Evolutionary conservation across 2,113 vertebrate genomes (phyloP).

Genomic region (Laticauda colubrina): DNA sequence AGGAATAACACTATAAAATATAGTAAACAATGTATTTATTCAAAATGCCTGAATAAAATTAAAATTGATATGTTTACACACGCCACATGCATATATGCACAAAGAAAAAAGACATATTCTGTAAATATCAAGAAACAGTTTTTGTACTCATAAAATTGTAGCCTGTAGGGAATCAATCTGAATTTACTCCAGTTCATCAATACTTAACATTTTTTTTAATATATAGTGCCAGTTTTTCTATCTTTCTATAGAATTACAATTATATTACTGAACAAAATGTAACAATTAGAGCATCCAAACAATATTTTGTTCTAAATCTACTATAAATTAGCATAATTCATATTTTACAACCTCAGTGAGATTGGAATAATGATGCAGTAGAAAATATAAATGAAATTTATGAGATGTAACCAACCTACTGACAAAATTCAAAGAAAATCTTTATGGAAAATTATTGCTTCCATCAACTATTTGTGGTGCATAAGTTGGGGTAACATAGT

Average conservation of each 20-base stretch:
- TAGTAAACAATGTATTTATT: conserved; percentile 19
- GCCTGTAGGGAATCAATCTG: conserved; percentile 34
- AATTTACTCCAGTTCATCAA: conserved; percentile 43
- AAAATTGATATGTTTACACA: conserved; percentile 38
- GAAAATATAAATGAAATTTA: not conserved
- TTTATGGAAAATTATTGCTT: not conserved
- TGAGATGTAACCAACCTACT: not conserved
- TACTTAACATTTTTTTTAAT: not conserved
- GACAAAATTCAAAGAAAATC: not conserved
- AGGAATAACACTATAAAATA: not conserved
- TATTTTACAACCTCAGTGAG: not conserved
- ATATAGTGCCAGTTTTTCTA: conserved; percentile 2
- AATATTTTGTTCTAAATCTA: conserved; percentile 2
- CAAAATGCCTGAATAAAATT: conserved; percentile 33
- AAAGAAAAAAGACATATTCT: conserved; percentile 17
- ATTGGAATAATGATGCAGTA: not conserved
- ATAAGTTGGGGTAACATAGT: not conserved
- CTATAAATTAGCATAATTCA: not conserved
- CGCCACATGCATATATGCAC: not conserved
- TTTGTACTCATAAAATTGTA: conserved; percentile 42
- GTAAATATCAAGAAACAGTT: conserved; percentile 40
- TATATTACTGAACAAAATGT: not conserved
- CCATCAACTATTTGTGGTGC: not conserved
- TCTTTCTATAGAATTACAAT: conserved; percentile 16
- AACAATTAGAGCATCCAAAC: not conserved